Evolutionary conservation across 2,113 vertebrate species (phyloP), one percentile per base, ranked within the genome.

Genomic region (Xiphias gladius): DNA sequence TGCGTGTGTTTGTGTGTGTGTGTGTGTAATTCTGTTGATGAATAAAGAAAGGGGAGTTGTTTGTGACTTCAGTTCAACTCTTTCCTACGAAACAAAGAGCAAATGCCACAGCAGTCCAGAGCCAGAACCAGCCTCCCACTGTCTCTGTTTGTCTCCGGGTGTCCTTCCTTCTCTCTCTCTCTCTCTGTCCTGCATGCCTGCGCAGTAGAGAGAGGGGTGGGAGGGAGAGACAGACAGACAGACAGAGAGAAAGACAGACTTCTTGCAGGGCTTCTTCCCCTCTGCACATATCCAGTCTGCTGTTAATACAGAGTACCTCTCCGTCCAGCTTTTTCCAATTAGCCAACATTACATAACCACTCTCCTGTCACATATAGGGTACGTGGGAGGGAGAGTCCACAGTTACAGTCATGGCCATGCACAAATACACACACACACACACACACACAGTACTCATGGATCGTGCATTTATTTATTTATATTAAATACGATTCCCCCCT

Each of bases 41-140:
- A 70, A 64, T 63, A 71, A 65, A 82, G 80, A 84, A 67, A 84
- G 43, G 58, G 46, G 66, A 76, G 66, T 71, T 91, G 90, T 93
- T 91, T 91, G 90, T 89, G 89, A 91, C 86, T 94, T 80, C 66
- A 82, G 76, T 77, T 88, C 78, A 89, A 88, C 82, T 89, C 78
- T 88, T 52, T 62, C 59, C 80, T 79, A 32, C 74, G 79, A 84
- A 89, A 94, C 89, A 94, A 91, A 87, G 89, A 79, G 73, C 66
- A 66, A 91, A 84, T 86, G 82, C 85, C 5, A 76, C 87, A 87
- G 75, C 72, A 80, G 41, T 79, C 28, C 90, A 59, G 72, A 85
- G 84, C 91, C 85, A 83, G 90, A 84, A 74, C 80, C 88, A 85
- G 88, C 50, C 90, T 86, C 78, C 75, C 87, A 90, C 92, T 73